Base-by-base conservation (phyloP, 2,797 vertebrate species). In the Tolypeutes matacus region DNA sequence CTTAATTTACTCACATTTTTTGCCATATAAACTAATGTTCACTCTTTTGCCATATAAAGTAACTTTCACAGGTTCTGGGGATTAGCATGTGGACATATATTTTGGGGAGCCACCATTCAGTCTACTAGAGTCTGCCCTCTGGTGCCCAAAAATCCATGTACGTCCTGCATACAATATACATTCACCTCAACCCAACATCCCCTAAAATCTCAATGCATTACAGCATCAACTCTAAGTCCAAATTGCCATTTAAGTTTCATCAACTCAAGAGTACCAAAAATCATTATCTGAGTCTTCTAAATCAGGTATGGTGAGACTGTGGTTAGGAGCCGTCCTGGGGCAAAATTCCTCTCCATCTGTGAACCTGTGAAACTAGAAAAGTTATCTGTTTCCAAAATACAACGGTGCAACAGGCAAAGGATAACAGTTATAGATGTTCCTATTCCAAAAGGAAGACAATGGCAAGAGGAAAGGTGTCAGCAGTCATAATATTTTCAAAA, bases 351-450 rank as follows among this genome's bases (percentile, higher is more conserved):
- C 34, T 95, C 62, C n/a, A 14, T 64, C 34, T 94, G n/a, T 49
- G 46, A 85, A 46, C 53, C 51, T 92, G 3, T 83, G 21, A 83
- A 83, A 70, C 25, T 64, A 51, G 85, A 69, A 60, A 90, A 83
- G 20, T 36, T 67, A 56, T 25, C 67, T 86, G 49, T 64, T 95
- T 95, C 58, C 39, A 89, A 88, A 93, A 73, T 77, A 85, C 53
- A 82, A 11, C 13, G 23, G 10, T 62, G 39, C 13, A 17, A 72
- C 9, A 69, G 29, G 31, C 4, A 46, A 31, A 42, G 15, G 27
- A 12, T 90, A 90, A 88, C 46, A 65, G 60, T 53, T 64, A 89
- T 3, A 75, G 60, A 15, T 14, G 27, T 70, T 82, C 11, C 34
- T 93, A 9, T 88, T 86, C 46, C 21, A 23, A 88, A 94, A 81